These are phyloP conservation scores for Trachelus stipa DNA, from an alignment of 2,888 invertebrate species.

Conservation along the genomic window DNA sequence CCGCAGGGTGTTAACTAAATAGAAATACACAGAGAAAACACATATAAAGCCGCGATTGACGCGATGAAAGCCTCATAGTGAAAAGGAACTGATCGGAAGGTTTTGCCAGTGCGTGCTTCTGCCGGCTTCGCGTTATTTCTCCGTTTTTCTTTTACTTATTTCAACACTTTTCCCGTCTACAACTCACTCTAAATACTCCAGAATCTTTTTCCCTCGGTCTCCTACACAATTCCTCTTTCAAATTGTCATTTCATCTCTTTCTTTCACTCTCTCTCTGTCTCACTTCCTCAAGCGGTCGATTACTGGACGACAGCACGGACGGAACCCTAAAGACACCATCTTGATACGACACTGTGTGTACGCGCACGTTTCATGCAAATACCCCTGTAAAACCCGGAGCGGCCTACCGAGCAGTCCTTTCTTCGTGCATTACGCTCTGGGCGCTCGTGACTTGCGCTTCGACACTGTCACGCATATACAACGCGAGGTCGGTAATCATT, in stretches of 20 bases:
- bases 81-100: not conserved
- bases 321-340: not conserved
- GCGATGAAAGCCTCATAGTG: not conserved
- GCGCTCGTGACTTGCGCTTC: not conserved
- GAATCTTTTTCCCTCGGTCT: not conserved
- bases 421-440: not conserved
- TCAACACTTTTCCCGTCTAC: not conserved
- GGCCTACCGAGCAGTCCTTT: not conserved
- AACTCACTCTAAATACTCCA: not conserved
- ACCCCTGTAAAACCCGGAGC: not conserved
- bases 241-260: not conserved
- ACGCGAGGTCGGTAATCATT: not conserved
- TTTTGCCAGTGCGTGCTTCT: not conserved
- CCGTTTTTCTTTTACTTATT: not conserved
- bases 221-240: not conserved
- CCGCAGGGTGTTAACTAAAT: not conserved
- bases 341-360: not conserved
- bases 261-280: not conserved
- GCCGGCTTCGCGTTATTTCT: not conserved
- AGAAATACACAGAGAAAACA: not conserved
- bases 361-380: not conserved
- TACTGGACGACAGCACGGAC: not conserved
- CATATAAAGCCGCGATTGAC: not conserved
- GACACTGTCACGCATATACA: not conserved
- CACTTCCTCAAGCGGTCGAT: not conserved